Evolutionary conservation across 2,797 vertebrate genomes (phyloP).

Genomic region (Nasua narica): DNA sequence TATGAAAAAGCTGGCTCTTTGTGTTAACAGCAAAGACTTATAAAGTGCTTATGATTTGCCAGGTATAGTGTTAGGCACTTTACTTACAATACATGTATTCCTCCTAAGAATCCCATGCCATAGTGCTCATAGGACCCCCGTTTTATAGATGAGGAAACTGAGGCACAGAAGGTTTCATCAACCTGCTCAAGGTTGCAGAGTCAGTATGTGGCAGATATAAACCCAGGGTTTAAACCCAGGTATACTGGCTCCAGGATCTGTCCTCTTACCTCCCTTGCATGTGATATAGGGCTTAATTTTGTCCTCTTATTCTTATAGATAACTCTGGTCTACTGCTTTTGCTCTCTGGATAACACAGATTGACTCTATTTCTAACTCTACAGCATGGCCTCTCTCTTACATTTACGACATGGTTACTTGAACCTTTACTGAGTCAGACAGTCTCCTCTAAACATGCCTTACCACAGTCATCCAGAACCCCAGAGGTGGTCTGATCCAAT

Average conservation of each 20-base stretch:
- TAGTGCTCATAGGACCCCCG: background rate
- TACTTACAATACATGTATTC: background rate
- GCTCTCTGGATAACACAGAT: background rate
- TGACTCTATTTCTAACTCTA: background rate
- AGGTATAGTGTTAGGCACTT: background rate
- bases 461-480: background rate
- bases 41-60: background rate
- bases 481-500: background rate
- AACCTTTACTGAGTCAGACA: background rate
- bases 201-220: background rate
- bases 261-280: too few relatives aligned
- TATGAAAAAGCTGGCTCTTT: background rate
- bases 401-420: background rate
- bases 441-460: background rate
- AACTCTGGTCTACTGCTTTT: background rate
- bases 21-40: background rate
- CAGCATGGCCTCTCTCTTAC: background rate
- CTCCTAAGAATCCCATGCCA: background rate
- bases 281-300: too few relatives aligned
- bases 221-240: background rate
- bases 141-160: background rate
- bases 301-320: background rate
- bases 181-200: background rate
- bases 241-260: too few relatives aligned
- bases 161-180: background rate